These are phyloP conservation scores for Holothuria glaberrima DNA, from an alignment of 35 echinoderm and acorn worm genomes.

Conservation along the genomic window DNA sequence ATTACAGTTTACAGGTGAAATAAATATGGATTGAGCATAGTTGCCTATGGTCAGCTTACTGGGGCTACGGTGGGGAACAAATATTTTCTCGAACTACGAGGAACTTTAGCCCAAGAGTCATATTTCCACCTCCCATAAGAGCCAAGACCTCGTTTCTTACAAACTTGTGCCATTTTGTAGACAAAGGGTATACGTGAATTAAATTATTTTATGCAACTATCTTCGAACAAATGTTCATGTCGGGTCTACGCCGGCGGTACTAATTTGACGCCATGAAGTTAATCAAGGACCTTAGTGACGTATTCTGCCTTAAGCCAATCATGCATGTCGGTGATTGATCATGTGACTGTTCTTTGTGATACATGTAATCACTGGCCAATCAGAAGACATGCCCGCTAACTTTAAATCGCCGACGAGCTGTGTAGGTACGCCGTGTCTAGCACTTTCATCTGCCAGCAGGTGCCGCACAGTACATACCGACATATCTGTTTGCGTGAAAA, in stretches of 20 bases:
- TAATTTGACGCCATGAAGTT: neutral
- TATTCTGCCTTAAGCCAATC: neutral
- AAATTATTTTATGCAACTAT: neutral
- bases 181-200: neutral
- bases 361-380: neutral
- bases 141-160: neutral
- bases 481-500: neutral
- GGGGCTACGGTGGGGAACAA: neutral
- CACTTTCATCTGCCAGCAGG: neutral
- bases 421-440: neutral
- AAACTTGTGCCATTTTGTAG: neutral
- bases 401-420: neutral
- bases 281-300: neutral
- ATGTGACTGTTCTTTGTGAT: neutral
- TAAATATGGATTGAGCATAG: too few species aligned
- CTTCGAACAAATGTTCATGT: neutral
- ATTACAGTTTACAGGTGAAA: too few species aligned
- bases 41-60: too few species aligned
- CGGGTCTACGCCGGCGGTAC: neutral
- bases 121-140: conserved; percentile 10
- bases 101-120: neutral
- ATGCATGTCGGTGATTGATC: neutral
- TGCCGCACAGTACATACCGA: neutral
- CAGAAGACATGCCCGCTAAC: neutral
- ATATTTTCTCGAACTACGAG: neutral